Evolutionary conservation across 2,113 vertebrate species (phyloP).

Genomic region (Trachemys scripta): DNA sequence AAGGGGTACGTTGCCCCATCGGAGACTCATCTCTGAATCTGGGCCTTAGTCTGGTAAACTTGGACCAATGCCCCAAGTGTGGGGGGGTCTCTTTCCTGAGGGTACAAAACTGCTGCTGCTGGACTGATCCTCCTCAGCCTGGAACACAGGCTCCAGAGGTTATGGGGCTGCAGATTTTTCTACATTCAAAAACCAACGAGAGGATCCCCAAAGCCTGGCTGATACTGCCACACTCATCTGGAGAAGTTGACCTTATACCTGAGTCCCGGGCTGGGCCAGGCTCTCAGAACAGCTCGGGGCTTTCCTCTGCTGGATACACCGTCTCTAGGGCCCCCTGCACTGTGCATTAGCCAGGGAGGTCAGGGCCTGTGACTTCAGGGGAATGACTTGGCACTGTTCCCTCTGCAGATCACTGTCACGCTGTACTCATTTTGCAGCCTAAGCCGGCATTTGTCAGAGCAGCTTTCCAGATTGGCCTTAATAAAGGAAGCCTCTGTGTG

Average conservation of each 20-base stretch:
- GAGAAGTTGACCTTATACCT: neutral
- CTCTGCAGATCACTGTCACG: neutral
- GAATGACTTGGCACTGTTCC: neutral
- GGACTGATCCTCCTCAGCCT: neutral
- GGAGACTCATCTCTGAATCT: neutral
- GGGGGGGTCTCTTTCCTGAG: neutral
- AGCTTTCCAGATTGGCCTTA: neutral
- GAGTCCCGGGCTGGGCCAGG: neutral
- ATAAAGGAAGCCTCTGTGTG: slow-evolving; percentile 44
- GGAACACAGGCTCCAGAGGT: too few relatives aligned
- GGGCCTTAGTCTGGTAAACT: neutral
- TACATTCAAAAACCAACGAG: neutral
- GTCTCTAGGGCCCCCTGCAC: neutral
- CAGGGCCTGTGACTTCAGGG: neutral
- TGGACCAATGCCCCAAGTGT: neutral
- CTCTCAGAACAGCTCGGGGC: neutral
- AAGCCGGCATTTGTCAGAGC: neutral
- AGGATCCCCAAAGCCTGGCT: neutral
- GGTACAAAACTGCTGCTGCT: neutral
- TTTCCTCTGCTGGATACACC: accelerated
- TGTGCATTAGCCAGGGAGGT: neutral
- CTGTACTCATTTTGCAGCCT: neutral
- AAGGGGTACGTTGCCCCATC: neutral
- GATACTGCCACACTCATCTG: neutral
- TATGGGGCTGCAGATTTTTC: neutral